Evolutionary conservation across 2,888 invertebrate species (phyloP).

Genomic region (Ellobium chinense): DNA sequence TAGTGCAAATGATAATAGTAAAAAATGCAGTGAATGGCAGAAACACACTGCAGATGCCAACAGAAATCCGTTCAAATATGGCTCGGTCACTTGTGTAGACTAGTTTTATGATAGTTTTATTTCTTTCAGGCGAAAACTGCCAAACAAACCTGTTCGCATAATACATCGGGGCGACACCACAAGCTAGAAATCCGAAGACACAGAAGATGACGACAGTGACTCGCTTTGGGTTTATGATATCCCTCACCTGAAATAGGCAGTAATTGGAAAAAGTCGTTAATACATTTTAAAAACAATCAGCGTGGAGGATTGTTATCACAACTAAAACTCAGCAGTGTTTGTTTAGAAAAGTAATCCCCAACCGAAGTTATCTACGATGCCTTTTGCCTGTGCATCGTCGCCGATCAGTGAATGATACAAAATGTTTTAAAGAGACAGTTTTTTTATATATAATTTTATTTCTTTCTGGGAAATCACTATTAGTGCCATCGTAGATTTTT

Average conservation of each 20-base stretch:
- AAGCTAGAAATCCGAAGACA: background rate
- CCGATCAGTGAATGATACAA: no score
- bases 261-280: no score
- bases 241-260: background rate
- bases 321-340: no score
- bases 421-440: no score
- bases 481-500: no score
- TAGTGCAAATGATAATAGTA: background rate
- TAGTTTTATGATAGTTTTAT: background rate
- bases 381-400: no score
- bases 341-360: no score
- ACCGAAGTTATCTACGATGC: no score
- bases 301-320: no score
- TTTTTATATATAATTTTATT: no score
- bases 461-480: no score
- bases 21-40: background rate
- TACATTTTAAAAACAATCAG: no score
- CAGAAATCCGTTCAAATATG: background rate
- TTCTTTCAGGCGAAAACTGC: background rate
- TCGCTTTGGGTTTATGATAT: background rate
- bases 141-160: background rate
- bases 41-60: background rate
- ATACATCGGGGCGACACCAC: background rate
- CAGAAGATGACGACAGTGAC: background rate
- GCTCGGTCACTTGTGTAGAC: background rate